Evolutionary conservation across 2,888 invertebrate species (phyloP).

Genomic region (Julus scandinavius): DNA sequence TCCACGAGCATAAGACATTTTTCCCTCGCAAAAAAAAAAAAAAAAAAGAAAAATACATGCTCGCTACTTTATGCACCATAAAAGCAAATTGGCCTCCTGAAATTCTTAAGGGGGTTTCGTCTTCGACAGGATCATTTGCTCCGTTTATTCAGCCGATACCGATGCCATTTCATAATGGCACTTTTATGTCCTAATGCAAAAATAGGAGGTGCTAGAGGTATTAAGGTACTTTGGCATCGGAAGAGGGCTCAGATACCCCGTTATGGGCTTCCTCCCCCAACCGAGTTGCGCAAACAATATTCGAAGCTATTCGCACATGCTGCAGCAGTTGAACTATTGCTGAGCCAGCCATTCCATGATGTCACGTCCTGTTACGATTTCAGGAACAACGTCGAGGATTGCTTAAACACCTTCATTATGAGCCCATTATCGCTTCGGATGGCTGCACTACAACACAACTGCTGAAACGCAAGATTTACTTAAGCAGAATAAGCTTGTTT

Average conservation of each 20-base stretch:
- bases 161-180: conserved; percentile 6
- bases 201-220: background rate
- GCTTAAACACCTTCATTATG: background rate
- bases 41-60: background rate
- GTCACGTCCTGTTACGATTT: background rate
- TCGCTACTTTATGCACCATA: background rate
- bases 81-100: conserved; percentile 15
- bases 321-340: background rate
- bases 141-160: background rate
- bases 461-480: too few relatives aligned
- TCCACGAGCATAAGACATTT: background rate
- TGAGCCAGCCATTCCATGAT: background rate
- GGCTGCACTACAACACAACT: too few relatives aligned
- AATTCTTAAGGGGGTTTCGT: background rate
- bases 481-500: too few relatives aligned
- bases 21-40: background rate
- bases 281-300: background rate
- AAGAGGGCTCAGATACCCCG: background rate
- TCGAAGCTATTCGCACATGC: background rate
- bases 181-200: background rate
- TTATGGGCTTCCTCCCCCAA: background rate
- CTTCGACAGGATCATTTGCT: background rate
- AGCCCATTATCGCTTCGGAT: background rate
- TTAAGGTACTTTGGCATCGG: background rate
- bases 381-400: background rate